These are phyloP conservation scores for Nyctalus aviator DNA, from an alignment of 2,797 vertebrate genomes.

Conservation along the genomic window DNA sequence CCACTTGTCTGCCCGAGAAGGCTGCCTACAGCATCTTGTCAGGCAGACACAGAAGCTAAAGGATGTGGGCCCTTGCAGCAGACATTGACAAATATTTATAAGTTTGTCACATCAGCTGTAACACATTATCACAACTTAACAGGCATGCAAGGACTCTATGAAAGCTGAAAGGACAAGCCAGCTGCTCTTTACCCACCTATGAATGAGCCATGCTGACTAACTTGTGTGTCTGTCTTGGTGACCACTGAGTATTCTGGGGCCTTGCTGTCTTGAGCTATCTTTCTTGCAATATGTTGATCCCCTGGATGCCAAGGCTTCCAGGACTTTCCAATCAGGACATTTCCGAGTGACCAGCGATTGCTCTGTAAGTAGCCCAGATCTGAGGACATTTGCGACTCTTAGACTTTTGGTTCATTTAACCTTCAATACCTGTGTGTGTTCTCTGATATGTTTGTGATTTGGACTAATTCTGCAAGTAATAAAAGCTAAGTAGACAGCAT, in stretches of 20 bases:
- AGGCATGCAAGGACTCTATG: not conserved
- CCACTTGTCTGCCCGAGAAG: not conserved
- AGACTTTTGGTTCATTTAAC: not conserved
- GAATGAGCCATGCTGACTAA: not conserved
- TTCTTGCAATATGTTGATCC: not conserved
- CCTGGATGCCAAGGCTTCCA: not conserved
- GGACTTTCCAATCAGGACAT: not conserved
- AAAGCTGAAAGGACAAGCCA: not conserved
- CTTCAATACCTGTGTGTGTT: not conserved
- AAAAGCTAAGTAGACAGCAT: not conserved
- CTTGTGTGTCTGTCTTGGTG: not conserved
- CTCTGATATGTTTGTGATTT: not conserved
- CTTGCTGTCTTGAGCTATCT: not conserved
- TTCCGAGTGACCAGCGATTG: not conserved
- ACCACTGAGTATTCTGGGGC: not conserved
- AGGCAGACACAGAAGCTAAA: not conserved
- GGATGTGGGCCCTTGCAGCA: not conserved
- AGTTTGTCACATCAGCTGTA: not conserved
- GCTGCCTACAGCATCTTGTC: not conserved
- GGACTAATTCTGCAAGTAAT: not conserved
- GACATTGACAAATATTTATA: not conserved
- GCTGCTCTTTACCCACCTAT: not conserved
- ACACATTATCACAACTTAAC: not conserved
- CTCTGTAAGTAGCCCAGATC: not conserved
- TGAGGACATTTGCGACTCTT: not conserved